Percentiles rank a stretch among this genome's conserved stretches.
Conservation (phyloP, 1,140 invertebrate species). For the Diachasmimorpha longicaudata region DNA sequence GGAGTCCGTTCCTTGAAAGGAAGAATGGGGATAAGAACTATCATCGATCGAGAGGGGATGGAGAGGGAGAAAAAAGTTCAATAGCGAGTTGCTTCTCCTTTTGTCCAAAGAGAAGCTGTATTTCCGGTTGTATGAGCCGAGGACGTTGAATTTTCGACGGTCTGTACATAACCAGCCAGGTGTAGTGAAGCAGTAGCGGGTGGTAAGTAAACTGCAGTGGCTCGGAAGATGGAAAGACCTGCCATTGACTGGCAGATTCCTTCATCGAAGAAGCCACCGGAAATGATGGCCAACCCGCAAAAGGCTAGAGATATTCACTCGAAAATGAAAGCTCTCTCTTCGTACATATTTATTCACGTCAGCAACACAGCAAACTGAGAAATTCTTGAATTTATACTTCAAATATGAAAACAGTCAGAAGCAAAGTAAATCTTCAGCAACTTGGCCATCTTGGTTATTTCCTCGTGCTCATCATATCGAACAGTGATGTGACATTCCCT, state of each 20-base stretch:
- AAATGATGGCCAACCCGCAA: conserved; percentile 50
- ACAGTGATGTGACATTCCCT: too few species aligned
- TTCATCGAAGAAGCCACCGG: conserved; percentile 62
- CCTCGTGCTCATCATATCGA: too few species aligned
- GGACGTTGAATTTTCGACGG: background rate
- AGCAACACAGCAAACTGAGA: background rate
- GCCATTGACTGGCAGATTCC: conserved; percentile 60
- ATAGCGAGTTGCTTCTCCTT: background rate
- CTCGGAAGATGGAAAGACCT: conserved; percentile 31
- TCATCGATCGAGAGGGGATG: background rate
- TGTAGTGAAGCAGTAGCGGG: conserved; percentile 49
- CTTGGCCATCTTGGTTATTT: too few species aligned
- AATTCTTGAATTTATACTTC: background rate
- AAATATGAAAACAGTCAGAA: background rate
- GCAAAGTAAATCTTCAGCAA: background rate
- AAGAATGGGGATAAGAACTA: background rate
- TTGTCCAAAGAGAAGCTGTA: background rate
- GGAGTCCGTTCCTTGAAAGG: background rate
- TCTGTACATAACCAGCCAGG: conserved; percentile 25
- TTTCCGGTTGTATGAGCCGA: background rate
- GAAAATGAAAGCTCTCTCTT: conserved; percentile 20
- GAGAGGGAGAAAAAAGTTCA: background rate
- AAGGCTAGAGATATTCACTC: conserved; percentile 35
- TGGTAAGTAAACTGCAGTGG: conserved; percentile 43
- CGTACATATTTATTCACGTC: conserved; percentile 18